Conservation (phyloP, 1,140 invertebrate genomes). For the Acromyrmex heyeri region DNA sequence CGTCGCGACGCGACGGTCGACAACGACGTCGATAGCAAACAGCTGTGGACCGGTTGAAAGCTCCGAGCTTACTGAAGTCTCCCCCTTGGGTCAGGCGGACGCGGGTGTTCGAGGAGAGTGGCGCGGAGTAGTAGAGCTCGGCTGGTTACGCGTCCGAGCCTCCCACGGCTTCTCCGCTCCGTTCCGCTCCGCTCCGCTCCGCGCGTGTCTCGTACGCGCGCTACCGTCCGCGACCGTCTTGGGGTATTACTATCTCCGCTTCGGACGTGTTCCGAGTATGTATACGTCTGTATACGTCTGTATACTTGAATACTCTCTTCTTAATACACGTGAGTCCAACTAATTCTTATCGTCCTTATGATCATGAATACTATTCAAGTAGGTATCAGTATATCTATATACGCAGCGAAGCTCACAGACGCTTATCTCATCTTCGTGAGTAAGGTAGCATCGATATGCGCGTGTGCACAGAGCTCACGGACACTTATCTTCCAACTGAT, state of each 20-base stretch:
- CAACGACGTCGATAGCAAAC: background rate
- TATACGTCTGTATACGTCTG: background rate
- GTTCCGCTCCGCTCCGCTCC: slow-evolving; percentile 15
- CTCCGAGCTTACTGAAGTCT: slow-evolving; percentile 80
- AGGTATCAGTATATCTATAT: background rate
- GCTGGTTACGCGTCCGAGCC: slow-evolving; percentile 59
- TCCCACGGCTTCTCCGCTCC: slow-evolving; percentile 46
- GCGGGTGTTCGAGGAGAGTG: slow-evolving; percentile 12
- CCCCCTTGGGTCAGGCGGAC: slow-evolving; percentile 51
- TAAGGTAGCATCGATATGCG: slow-evolving; percentile 27
- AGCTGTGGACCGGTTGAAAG: slow-evolving; percentile 73
- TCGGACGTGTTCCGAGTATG: background rate
- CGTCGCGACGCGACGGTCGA: background rate
- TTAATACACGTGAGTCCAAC: background rate
- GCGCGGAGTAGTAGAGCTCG: slow-evolving; percentile 37
- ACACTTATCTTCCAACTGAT: slow-evolving; percentile 32
- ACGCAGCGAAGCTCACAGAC: background rate
- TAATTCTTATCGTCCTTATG: background rate
- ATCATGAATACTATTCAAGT: background rate
- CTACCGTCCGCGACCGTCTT: slow-evolving; percentile 35
- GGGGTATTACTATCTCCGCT: slow-evolving; percentile 41
- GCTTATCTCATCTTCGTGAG: slow-evolving; percentile 27
- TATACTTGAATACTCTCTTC: background rate
- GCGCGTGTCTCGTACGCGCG: slow-evolving; percentile 26
- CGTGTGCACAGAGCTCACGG: slow-evolving; percentile 17